Percentiles rank a stretch among this genome's conserved stretches.
Conservation (phyloP, 1,140 invertebrate genomes). For the Sminthurides bifidus region DNA sequence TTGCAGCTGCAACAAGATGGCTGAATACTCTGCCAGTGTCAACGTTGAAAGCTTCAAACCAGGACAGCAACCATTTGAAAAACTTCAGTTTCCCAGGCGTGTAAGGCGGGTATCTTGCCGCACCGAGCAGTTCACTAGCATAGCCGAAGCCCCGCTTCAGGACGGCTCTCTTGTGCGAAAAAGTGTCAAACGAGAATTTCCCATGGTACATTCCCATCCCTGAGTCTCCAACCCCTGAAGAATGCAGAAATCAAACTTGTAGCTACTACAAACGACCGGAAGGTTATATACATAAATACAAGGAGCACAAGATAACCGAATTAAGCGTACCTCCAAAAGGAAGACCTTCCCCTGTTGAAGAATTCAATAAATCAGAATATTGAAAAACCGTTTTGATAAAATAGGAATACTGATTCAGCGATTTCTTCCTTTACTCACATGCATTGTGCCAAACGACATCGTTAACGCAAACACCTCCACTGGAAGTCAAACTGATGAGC, state of each 20-base stretch:
- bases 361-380: not conserved
- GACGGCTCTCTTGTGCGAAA: conserved; percentile 51
- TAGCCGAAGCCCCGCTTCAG: conserved; percentile 13
- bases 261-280: too few relatives aligned
- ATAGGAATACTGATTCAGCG: not conserved
- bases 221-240: not conserved
- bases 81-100: conserved; percentile 13
- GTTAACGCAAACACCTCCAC: conserved; percentile 48
- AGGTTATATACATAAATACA: too few relatives aligned
- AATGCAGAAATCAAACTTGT: not conserved
- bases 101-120: conserved; percentile 25
- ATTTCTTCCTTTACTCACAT: conserved; percentile 8
- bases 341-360: conserved; percentile 51
- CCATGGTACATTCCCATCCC: conserved; percentile 79
- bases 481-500: conserved; percentile 62
- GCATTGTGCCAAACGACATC: conserved; percentile 17
- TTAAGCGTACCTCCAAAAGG: conserved; percentile 74
- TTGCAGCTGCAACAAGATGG: too few relatives aligned
- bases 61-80: conserved; percentile 4
- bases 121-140: conserved; percentile 11
- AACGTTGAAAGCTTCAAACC: too few relatives aligned
- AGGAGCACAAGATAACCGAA: too few relatives aligned
- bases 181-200: conserved; percentile 79
- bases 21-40: too few relatives aligned
- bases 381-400: not conserved